A percentile compares a stretch with the other conserved stretches of the same genome.
These are phyloP conservation scores for Branchellion lobata DNA, from an alignment of 2,888 invertebrate species.

Conservation along the genomic window DNA sequence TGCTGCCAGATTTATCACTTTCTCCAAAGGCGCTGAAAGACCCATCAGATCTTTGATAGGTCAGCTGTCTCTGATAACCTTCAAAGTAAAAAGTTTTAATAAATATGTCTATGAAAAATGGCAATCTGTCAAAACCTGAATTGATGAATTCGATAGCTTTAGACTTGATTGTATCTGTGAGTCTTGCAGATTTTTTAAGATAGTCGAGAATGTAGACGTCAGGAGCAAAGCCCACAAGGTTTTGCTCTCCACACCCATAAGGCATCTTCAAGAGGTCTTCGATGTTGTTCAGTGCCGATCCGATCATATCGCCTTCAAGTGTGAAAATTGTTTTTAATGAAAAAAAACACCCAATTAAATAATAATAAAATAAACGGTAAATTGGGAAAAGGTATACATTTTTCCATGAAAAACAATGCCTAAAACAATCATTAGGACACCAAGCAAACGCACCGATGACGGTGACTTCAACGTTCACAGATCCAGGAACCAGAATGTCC, in stretches of 20 bases:
- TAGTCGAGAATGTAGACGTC: conserved; percentile 85
- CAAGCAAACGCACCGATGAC: conserved; percentile 64
- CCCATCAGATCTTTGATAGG: conserved; percentile 80
- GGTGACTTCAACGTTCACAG: conserved; percentile 73
- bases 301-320: conserved; percentile 73
- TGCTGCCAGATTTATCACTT: conserved; percentile 71
- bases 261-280: conserved; percentile 76
- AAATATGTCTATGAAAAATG: no score
- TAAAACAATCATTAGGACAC: no score
- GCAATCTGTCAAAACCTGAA: conserved; percentile 63
- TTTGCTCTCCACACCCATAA: conserved; percentile 89
- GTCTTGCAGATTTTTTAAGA: conserved; percentile 73
- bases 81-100: no score
- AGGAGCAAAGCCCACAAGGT: conserved; percentile 85
- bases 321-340: not conserved
- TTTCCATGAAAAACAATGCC: not conserved
- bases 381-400: no score
- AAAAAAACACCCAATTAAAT: not conserved
- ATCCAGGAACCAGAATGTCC: conserved; percentile 72
- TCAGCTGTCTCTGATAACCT: conserved; percentile 85
- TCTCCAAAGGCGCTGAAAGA: conserved; percentile 85
- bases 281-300: conserved; percentile 76
- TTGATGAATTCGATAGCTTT: conserved; percentile 69
- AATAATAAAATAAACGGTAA: not conserved
- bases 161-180: conserved; percentile 70